phyloP scores from a whole-genome alignment of 64 coral and sea anemone genomes.

The Actinia equina region DNA sequence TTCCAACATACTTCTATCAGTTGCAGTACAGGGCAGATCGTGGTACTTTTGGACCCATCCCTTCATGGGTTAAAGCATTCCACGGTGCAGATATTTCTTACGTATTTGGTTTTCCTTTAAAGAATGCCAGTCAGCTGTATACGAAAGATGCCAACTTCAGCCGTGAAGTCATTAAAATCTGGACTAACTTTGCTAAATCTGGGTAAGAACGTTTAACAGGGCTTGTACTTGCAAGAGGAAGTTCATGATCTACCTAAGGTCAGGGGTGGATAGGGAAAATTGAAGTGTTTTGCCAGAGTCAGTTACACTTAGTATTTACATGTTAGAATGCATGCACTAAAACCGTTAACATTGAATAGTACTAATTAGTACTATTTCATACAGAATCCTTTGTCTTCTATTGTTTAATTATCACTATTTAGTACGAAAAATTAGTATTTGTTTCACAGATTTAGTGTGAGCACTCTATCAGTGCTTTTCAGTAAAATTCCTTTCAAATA shows the following conservation, averaged over 20 bases:
- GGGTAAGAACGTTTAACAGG: conserved; percentile 7
- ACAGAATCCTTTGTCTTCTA: no score
- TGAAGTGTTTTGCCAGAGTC: no score
- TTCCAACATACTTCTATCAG: conserved; percentile 40
- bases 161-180: conserved; percentile 22
- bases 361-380: no score
- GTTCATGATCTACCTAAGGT: no score
- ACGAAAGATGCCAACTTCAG: conserved; percentile 31
- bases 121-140: neutral
- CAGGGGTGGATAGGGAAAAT: no score
- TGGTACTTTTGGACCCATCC: neutral
- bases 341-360: no score
- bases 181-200: conserved; percentile 52
- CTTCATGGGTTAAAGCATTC: conserved; percentile 42
- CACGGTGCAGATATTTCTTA: conserved; percentile 45
- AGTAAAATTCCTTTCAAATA: neutral
- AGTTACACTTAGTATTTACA: neutral
- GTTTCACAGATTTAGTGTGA: no score
- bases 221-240: no score
- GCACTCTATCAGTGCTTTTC: no score
- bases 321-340: no score
- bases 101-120: conserved; percentile 46
- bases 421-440: no score
- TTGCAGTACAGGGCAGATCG: neutral
- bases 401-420: no score